Evolutionary conservation across 2,888 invertebrate species (phyloP), one percentile per base, ranked within the genome.

Genomic region (Protophormia terraenovae): DNA sequence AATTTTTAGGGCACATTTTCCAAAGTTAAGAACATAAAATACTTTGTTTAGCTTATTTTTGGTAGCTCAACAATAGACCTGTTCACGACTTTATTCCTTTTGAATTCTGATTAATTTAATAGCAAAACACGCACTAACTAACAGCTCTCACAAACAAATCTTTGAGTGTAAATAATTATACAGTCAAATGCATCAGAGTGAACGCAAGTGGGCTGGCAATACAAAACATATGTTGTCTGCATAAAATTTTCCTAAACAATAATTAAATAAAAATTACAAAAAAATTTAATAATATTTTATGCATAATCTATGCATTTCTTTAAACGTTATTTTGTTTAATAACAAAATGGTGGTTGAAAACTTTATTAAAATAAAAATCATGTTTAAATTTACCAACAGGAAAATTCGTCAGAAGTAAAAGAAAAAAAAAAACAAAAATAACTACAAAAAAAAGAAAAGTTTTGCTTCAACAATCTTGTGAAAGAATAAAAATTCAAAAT

Each of bases 401-500:
- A 12, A 69, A 41, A 50, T 47, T 16, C n/a, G n/a, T n/a, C n/a
- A n/a, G n/a, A n/a, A n/a, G n/a, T n/a, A n/a, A n/a, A n/a, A 27
- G 16, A 53, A 22, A 12, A 29, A 47, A n/a, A 29, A 29, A 14
- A 29, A n/a, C n/a, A n/a, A n/a, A n/a, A n/a, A n/a, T n/a, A n/a
- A 16, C 3, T 19, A 7, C 24, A 24, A 24, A 64, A 14, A 47
- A 78, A 32, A 72, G 62, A 19, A 62, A 73, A 55, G 35, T 73
- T 73, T 58, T 58, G 10, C 32, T 64, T 64, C 27, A 71, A 71
- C 35, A 83, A 71, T 83, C 55, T 71, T 73, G 35, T 66, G 38
- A 64, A 76, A 73, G 55, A 47, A 66, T 58, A 58, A 80, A n/a
- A 72, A 64, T 71, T 64, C 55, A 83, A 67, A 55, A 77, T 69